Conservation (phyloP, 2,113 vertebrate genomes). For the Mirza zaza region DNA sequence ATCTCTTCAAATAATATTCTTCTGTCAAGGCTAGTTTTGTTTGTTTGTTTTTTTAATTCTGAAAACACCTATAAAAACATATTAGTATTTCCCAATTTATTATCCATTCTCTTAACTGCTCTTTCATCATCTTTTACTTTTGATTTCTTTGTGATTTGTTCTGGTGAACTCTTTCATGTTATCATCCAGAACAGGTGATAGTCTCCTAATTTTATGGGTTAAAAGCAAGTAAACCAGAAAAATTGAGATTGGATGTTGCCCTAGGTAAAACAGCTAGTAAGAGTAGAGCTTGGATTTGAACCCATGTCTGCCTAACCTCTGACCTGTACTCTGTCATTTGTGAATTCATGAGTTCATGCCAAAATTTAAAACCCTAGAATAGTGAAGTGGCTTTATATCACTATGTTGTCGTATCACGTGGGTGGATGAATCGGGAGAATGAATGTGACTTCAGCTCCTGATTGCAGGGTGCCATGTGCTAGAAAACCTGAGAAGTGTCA, state of each 20-base stretch:
- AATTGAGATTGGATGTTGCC: not conserved
- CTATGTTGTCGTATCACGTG: not conserved
- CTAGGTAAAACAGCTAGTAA: constrained; percentile 1
- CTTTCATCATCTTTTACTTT: not conserved
- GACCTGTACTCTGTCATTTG: not conserved
- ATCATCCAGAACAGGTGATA: not conserved
- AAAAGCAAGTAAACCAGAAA: not conserved
- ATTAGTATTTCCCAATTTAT: not conserved
- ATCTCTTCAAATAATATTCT: constrained; percentile 19
- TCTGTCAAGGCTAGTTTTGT: not conserved
- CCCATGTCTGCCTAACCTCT: not conserved
- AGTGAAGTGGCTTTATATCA: not conserved
- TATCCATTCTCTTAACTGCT: not conserved
- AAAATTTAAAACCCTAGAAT: not conserved
- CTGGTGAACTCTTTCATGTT: not conserved
- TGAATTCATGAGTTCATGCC: not conserved
- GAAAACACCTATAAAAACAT: not conserved
- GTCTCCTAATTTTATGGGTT: not conserved
- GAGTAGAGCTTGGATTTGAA: constrained; percentile 20
- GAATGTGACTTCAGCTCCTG: constrained; percentile 36
- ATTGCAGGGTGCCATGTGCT: not conserved
- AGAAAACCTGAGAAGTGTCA: constrained; percentile 43
- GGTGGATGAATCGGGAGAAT: not conserved
- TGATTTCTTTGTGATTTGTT: constrained; percentile 22
- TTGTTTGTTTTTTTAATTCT: not conserved